Percentiles rank a stretch among this genome's conserved stretches.
Conservation (phyloP, 2,113 vertebrate genomes). For the Aplodontia rufa region DNA sequence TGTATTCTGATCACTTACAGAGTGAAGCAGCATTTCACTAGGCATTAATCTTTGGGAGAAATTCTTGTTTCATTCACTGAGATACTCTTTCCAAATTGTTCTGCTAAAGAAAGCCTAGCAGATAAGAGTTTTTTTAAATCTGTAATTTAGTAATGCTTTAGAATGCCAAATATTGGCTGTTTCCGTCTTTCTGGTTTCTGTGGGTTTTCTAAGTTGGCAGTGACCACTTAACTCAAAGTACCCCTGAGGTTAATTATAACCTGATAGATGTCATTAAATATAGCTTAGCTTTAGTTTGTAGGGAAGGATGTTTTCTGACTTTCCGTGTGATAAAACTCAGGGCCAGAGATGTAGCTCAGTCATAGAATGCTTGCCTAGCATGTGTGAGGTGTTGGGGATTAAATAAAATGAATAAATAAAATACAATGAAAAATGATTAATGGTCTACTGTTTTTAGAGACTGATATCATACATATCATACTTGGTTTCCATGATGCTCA, state of each 20-base stretch:
- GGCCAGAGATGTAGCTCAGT: too few species aligned
- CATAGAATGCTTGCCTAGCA: too few species aligned
- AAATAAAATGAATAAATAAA: too few species aligned
- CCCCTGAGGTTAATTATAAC: slow-evolving; percentile 3
- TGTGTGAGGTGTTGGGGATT: too few species aligned
- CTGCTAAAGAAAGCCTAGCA: neutral
- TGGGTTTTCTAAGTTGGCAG: neutral
- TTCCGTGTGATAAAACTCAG: neutral
- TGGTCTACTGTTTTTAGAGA: neutral
- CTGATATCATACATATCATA: neutral
- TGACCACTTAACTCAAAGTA: neutral
- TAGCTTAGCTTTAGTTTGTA: neutral
- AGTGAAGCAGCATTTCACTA: neutral
- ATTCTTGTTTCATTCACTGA: neutral
- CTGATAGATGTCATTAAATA: neutral
- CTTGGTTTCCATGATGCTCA: neutral
- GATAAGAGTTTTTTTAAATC: neutral
- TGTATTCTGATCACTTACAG: neutral
- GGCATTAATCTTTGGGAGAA: neutral
- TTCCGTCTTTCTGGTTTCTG: neutral
- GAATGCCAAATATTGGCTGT: neutral
- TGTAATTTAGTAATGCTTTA: neutral
- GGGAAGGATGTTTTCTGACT: neutral
- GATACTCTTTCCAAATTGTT: neutral
- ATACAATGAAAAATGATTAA: neutral